Evolutionary conservation across 1,140 invertebrate species (phyloP), one percentile per base, ranked within the genome.

Genomic region (Whitmania pigra): DNA sequence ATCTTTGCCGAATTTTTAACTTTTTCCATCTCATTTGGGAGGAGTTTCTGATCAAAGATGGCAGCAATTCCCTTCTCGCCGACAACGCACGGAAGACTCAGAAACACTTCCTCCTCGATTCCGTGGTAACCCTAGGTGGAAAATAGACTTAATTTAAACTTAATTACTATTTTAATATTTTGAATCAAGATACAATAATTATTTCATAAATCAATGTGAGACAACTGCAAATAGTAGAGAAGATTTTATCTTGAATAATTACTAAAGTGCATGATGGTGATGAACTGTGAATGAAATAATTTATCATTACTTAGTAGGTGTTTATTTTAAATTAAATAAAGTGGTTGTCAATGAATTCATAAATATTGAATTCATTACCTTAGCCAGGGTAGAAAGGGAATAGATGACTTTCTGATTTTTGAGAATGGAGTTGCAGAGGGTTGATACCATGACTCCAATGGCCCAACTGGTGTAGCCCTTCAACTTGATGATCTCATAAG

Each of bases 381-480:
- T 86, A 70, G 92, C 86, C 76, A 88, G 85, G 31, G 89, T 90
- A 9, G 90, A 91, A 6, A 94, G 87, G 9, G 91, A 88, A 76
- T 89, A 89, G 53, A 93, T 86, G 78, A 87, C 88, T 77, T 87
- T 86, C 7, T 86, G 86, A 80, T 94, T 93, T 69, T 87, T 84
- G 60, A 94, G 79, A 74, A 94, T 88, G 40, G 88, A 86, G 25
- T 87, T 84, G 29, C 86, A 86, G 54, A 94, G 82, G 73, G 87
- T 85, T 1, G 90, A 86, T 0, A 90, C 86, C 77, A 90, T 91
- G n/a, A 93, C 83, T 18, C 91, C 90, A 76, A 93, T 92, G 20
- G 90, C 91, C 90, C 90, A 92, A 29, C 89, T 91, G 2, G 91
- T 93, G 81, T 92, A 93, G 0, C 91, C 90, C 82, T 93, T 93